A percentile compares a stretch with the other conserved stretches of the same genome.
Evolutionary conservation across 2,797 vertebrate genomes (phyloP).

Genomic region (Lacerta bilineata): DNA sequence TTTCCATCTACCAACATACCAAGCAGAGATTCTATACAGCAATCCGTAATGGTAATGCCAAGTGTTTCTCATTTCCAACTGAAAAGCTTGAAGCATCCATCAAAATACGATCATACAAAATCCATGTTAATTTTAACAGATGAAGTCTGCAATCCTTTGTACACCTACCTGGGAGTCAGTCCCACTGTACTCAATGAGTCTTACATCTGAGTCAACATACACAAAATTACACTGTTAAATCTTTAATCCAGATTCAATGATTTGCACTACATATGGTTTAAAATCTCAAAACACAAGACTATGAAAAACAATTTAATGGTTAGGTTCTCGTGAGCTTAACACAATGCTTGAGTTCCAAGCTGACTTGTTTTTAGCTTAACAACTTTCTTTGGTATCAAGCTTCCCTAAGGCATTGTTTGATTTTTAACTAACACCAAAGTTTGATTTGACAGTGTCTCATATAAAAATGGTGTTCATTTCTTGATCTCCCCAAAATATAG

Average conservation of each 20-base stretch:
- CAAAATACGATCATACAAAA: conserved; percentile 37
- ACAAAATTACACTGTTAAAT: neutral
- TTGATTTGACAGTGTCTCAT: conserved; percentile 31
- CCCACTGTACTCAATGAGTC: neutral
- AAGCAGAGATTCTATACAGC: conserved; percentile 28
- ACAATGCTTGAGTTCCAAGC: conserved; percentile 18
- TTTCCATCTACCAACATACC: conserved; percentile 5
- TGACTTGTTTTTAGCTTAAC: conserved; percentile 31
- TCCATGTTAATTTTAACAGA: neutral
- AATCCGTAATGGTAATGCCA: conserved; percentile 35
- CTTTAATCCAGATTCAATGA: conserved; percentile 14
- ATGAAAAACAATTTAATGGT: conserved; percentile 15
- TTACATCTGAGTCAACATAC: neutral
- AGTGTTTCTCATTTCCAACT: conserved; percentile 17
- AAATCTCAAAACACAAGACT: conserved; percentile 42
- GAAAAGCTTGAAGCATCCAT: conserved; percentile 14
- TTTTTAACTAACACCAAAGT: conserved; percentile 40
- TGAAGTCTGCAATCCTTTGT: neutral
- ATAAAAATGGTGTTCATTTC: conserved; percentile 37
- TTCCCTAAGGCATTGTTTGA: neutral
- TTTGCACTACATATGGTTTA: neutral
- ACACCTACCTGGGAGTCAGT: neutral
- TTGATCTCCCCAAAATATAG: conserved; percentile 33
- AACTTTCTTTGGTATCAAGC: conserved; percentile 29
- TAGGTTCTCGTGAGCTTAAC: conserved; percentile 37